Evolutionary conservation across 2,888 invertebrate species (phyloP), one percentile per base, ranked within the genome.

Genomic region (Parelbella ahira): DNA sequence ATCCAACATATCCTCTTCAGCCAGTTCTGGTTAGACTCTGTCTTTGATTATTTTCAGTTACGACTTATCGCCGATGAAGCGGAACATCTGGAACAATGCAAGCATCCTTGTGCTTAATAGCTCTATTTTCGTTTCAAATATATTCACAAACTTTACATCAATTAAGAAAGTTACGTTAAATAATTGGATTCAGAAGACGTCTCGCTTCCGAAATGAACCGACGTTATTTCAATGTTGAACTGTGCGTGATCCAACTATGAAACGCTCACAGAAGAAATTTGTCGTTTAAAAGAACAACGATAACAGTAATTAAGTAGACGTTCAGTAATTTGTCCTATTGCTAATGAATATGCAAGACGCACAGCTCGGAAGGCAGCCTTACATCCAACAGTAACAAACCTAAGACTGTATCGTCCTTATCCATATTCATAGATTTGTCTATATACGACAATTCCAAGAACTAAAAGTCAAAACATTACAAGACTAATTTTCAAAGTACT

Each of bases 61-160:
- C 51, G 54, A 27, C 53, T 50, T 32, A 45, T 48, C 44, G 43
- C 39, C 47, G 49, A 38, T 33, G 29, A 36, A 28, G 43, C 34
- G 48, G 49, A 51, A 53, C 67, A 71, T 70, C 76, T 76, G 73
- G 45, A 74, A 75, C 71, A 75, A 74, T 49, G 30, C 10, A 20
- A 6, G 21, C 8, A 10, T n/a, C 2, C 21, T 34, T 28, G 37
- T 5, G 37, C 11, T 32, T 41, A 48, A 38, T 42, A 29, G 43
- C 8, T 29, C 11, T 38, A 47, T 41, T 45, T 37, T 36, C 13
- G 24, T 34, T 10, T 12, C 5, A 41, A 42, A 41, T 44, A 37
- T 42, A 48, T 53, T 53, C 47, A 37, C 38, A 42, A 53, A 50
- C 47, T 49, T 49, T 44, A 47, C 39, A 44, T 39, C 49, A 37